A percentile compares a stretch with the other conserved stretches of the same genome.
Conservation (phyloP, 1,140 invertebrate genomes). For the Neotoxoptera formosana region DNA sequence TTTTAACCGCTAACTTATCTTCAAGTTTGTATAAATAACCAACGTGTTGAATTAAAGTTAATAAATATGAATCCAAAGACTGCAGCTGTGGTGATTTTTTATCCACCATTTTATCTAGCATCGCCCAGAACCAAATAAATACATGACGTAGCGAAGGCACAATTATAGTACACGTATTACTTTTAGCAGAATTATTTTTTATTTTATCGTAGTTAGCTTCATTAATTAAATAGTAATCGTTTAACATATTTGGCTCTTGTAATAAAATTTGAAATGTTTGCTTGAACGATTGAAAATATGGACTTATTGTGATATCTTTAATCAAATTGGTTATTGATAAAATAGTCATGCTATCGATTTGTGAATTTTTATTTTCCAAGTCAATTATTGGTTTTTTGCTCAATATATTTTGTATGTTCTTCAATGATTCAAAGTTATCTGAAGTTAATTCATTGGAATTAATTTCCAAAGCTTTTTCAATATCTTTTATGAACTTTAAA, state of each 20-base stretch:
- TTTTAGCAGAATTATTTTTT: too few relatives aligned
- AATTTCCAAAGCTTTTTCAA: not conserved
- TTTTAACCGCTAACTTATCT: not conserved
- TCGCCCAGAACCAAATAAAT: not conserved
- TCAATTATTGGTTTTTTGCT: not conserved
- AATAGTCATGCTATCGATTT: not conserved
- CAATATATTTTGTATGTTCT: not conserved
- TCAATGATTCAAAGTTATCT: not conserved
- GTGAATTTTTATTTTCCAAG: not conserved
- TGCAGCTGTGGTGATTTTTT: not conserved
- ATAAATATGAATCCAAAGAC: not conserved
- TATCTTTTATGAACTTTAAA: not conserved
- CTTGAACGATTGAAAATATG: not conserved
- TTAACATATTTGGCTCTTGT: not conserved
- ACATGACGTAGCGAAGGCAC: not conserved
- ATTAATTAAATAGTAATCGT: not conserved
- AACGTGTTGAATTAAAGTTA: not conserved
- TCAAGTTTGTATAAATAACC: not conserved
- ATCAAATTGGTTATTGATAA: not conserved
- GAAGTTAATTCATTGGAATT: not conserved
- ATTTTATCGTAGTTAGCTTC: not conserved
- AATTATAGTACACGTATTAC: not conserved
- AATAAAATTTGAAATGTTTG: not conserved
- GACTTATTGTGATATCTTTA: not conserved
- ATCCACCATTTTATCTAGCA: not conserved